Evolutionary conservation across 2,113 vertebrate species (phyloP), one percentile per base, ranked within the genome.

Genomic region (Coryphaenoides rupestris): DNA sequence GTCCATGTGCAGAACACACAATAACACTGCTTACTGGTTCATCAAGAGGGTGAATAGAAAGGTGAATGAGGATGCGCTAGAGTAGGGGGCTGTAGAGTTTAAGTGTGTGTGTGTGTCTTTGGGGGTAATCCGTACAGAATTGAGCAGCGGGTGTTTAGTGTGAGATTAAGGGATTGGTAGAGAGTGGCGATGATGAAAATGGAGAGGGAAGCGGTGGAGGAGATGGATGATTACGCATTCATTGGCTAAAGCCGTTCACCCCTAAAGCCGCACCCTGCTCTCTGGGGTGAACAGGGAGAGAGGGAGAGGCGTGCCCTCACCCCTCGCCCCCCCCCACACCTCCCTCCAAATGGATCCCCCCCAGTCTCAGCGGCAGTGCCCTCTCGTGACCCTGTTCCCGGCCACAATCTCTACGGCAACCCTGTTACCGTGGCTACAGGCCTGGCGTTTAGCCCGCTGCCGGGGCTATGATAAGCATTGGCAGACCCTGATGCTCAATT

Each of bases 91-190:
- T 82, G 77, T 66, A n/a, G n/a, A n/a, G n/a, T n/a, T n/a, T n/a
- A n/a, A n/a, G n/a, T n/a, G n/a, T 66, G 76, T 60, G 76, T 63
- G 91, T 93, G 88, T 88, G 88, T 88, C 89, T 86, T 79, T 79
- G 83, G 64, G 79, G 65, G 86, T 84, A 86, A 88, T 88, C 86
- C 82, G 83, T 69, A 71, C 80, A 68, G 87, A 93, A 92, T 86
- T 93, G 92, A 94, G 92, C 92, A 94, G 80, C 82, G 68, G 89
- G 80, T 83, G 81, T 84, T 95, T 93, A 92, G 88, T 76, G 79
- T 72, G 84, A 90, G 92, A 95, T 95, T 96, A 94, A 93, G 90
- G 79, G 93, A 94, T 95, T 94, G 92, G 79, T 85, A 87, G 89
- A 70, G 74, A 89, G 90, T 90, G 74, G 69, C 74, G 70, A 78